Base-by-base conservation (phyloP, 1,140 invertebrate species). In the Maconellicoccus hirsutus region DNA sequence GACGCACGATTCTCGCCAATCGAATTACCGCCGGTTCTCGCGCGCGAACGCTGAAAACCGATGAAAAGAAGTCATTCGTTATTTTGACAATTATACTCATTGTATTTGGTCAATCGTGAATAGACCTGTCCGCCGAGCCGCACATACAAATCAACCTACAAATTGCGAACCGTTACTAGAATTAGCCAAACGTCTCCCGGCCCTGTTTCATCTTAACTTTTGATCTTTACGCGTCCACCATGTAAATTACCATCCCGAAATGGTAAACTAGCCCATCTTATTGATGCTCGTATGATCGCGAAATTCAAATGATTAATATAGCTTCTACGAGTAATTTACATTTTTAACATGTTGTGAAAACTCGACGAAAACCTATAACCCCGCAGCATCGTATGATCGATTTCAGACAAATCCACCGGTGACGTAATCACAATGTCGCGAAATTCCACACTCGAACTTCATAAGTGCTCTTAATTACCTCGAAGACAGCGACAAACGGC, bases 21-120 rank as follows among this genome's bases (percentile, higher is more conserved):
- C 29, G 29, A 33, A 33, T 33, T 12, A 33, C n/a, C n/a, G n/a
- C n/a, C n/a, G n/a, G n/a, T n/a, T 33, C 29, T 33, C 29, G 29
- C 29, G 29, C 29, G 29, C 29, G 12, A 33, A 33, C 29, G 29
- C 29, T 12, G 29, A 33, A 33, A 8, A 8, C 6, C 42, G 42
- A 16, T 52, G 42, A 52, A 52, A 52, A 52, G 42, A 52, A 52
- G 42, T 52, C 10, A 52, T 52, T 16, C 42, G n/a, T 52, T 52
- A 52, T 52, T 52, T 52, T 52, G 42, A 52, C 42, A 52, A 52
- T 52, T 52, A 4, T 16, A 16, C n/a, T 52, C 42, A 52, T 52
- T 52, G 42, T 52, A 52, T 52, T 52, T 52, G 42, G 42, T 52
- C 42, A 52, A 52, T 52, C 2, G 42, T 52, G 42, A 52, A 52